Percentiles rank a stretch among this genome's conserved stretches.
Conservation (phyloP, 1,140 invertebrate species). For the Plodia interpunctella region DNA sequence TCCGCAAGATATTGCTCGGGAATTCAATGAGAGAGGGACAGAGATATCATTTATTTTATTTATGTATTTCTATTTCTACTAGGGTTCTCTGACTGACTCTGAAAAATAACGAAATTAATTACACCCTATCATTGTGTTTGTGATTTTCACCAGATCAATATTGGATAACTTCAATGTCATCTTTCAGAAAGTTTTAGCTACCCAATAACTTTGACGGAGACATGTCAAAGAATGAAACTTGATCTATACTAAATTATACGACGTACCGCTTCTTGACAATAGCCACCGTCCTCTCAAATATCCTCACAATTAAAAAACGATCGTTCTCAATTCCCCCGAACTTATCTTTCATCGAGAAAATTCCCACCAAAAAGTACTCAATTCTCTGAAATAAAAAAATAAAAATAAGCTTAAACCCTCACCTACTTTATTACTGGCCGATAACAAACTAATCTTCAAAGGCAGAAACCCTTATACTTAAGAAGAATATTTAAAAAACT, state of each 20-base stretch:
- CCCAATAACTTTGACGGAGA: background rate
- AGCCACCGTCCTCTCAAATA: background rate
- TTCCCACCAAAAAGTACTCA: conserved; percentile 20
- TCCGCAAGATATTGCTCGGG: too few relatives aligned
- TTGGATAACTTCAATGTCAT: too few relatives aligned
- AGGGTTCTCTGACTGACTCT: too few relatives aligned
- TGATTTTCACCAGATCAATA: too few relatives aligned
- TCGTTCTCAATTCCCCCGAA: conserved; percentile 11
- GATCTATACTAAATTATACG: background rate
- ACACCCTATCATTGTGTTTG: too few relatives aligned
- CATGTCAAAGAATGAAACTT: background rate
- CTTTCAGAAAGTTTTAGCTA: too few relatives aligned
- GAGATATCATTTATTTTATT: too few relatives aligned
- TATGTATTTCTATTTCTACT: too few relatives aligned
- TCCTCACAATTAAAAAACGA: conserved; percentile 17
- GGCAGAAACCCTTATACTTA: conserved; percentile 22
- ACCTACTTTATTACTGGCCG: conserved; percentile 58
- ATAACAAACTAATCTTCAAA: conserved; percentile 66
- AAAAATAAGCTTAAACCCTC: conserved; percentile 32
- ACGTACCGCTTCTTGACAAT: background rate
- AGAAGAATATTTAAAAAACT: conserved; percentile 55
- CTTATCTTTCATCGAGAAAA: conserved; percentile 20
- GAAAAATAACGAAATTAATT: too few relatives aligned
- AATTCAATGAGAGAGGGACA: too few relatives aligned
- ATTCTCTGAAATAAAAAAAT: conserved; percentile 20